Percentiles rank a stretch among this genome's conserved stretches.
Conservation (phyloP, 2,797 vertebrate genomes). For the Chrysolophus pictus region DNA sequence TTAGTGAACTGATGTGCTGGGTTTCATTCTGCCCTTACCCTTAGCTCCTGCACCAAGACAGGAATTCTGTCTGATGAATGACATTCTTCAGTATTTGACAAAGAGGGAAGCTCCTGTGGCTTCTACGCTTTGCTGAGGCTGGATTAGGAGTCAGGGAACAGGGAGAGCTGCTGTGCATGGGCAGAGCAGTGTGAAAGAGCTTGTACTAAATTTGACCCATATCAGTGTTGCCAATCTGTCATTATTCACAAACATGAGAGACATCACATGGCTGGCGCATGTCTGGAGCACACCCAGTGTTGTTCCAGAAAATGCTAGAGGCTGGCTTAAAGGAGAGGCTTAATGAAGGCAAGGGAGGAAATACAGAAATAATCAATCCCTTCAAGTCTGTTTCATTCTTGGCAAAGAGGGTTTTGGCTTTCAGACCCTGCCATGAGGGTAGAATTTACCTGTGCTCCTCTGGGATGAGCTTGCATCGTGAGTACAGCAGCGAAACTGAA, state of each 20-base stretch:
- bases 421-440: not conserved
- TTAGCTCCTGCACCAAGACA: not conserved
- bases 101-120: not conserved
- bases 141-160: not conserved
- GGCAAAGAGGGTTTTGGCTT: not conserved
- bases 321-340: not conserved
- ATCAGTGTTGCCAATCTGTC: not conserved
- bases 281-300: no score
- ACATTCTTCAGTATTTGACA: not conserved
- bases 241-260: not conserved
- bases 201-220: not conserved
- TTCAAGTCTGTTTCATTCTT: not conserved
- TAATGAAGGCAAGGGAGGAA: no score
- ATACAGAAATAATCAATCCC: no score
- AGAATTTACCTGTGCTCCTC: not conserved
- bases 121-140: not conserved
- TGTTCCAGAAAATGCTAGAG: not conserved
- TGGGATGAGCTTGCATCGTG: not conserved
- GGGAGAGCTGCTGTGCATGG: not conserved
- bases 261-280: not conserved
- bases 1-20: not conserved
- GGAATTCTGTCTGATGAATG: slow-evolving; percentile 1
- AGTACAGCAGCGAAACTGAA: not conserved
- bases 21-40: slow-evolving; percentile 14
- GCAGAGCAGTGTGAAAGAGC: not conserved